phyloP scores from a whole-genome alignment of 1,140 invertebrate genomes.

The Heliconius hewitsoni region DNA sequence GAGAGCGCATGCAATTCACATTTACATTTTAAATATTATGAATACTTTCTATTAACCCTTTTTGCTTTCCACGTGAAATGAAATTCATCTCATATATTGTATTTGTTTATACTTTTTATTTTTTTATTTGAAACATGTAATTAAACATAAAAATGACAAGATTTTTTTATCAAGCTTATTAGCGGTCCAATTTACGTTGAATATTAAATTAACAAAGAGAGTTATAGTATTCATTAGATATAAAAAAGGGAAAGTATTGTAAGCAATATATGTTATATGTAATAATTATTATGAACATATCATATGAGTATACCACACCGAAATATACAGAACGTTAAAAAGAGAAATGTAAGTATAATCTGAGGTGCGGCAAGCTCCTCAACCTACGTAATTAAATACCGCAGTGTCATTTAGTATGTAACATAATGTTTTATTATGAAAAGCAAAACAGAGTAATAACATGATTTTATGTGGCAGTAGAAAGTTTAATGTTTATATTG shows the following conservation, averaged over 20 bases:
- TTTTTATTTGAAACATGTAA: too few species aligned
- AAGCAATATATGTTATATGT: not conserved
- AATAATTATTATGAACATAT: not conserved
- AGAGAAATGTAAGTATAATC: not conserved
- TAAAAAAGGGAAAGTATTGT: too few species aligned
- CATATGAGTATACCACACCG: not conserved
- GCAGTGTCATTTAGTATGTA: not conserved
- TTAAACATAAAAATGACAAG: too few species aligned
- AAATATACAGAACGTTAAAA: not conserved
- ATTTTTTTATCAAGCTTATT: too few species aligned
- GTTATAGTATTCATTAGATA: too few species aligned
- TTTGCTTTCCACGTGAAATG: not conserved
- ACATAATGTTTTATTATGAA: not conserved
- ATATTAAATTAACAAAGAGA: too few species aligned
- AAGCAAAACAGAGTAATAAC: not conserved
- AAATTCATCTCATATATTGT: too few species aligned
- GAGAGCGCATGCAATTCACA: not conserved
- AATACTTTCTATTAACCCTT: not conserved
- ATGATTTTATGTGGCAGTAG: not conserved
- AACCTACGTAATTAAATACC: slow-evolving; percentile 8
- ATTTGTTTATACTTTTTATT: too few species aligned
- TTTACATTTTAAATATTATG: not conserved
- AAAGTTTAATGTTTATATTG: not conserved
- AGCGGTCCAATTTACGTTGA: too few species aligned
- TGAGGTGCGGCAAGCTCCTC: slow-evolving; percentile 24